Evolutionary conservation across 2,113 vertebrate species (phyloP).

Genomic region (Actinemys pallida): DNA sequence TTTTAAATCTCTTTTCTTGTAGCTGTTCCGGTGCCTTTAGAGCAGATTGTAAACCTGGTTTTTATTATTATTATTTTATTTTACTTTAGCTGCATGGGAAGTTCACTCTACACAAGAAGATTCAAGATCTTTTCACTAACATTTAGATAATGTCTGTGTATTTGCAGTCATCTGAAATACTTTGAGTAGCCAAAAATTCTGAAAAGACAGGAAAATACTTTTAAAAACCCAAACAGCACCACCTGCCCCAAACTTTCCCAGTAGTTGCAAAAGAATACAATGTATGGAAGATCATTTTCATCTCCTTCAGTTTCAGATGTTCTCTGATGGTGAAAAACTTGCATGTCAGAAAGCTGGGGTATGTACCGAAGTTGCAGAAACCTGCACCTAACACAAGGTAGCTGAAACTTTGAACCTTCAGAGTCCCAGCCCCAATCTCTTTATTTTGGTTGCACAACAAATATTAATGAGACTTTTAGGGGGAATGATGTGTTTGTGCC

Average conservation of each 20-base stretch:
- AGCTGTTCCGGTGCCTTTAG: background rate
- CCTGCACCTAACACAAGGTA: background rate
- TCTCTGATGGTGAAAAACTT: background rate
- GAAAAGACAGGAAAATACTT: background rate
- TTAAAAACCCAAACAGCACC: background rate
- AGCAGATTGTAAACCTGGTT: background rate
- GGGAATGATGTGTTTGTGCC: accelerated
- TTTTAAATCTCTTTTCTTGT: background rate
- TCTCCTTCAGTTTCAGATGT: background rate
- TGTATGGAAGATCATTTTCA: background rate
- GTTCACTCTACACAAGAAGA: background rate
- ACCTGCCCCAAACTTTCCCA: background rate
- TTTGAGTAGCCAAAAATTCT: constrained; percentile 14
- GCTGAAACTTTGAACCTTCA: background rate
- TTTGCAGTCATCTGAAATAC: constrained; percentile 5
- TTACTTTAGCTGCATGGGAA: background rate
- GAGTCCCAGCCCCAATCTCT: background rate
- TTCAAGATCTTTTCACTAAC: background rate
- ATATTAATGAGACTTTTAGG: too few species aligned
- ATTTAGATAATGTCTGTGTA: background rate
- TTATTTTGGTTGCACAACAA: background rate
- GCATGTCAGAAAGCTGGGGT: background rate
- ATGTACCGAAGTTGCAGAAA: background rate
- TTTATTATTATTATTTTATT: background rate
- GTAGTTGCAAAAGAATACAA: background rate